These are phyloP conservation scores for Vireo griseus DNA, from an alignment of 2,797 vertebrate genomes.

Conservation along the genomic window DNA sequence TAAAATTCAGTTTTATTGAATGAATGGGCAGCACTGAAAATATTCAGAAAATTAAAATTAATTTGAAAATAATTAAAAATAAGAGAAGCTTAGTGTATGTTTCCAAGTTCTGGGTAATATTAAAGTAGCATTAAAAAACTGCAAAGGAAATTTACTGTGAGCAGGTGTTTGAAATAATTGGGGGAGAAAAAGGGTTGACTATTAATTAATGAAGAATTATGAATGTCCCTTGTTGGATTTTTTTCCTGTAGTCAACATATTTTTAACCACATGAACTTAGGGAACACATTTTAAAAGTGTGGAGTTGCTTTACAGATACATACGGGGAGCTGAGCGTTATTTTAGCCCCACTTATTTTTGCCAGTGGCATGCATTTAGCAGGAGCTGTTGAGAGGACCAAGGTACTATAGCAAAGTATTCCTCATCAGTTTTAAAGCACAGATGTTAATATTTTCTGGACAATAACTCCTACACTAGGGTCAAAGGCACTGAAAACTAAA, in stretches of 20 bases:
- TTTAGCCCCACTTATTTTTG: slow-evolving; percentile 5
- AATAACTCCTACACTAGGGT: background rate
- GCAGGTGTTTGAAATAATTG: slow-evolving; percentile 76
- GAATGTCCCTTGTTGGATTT: slow-evolving; percentile 45
- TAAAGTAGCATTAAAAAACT: slow-evolving; percentile 67
- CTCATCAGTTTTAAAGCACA: background rate
- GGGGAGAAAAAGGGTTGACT: slow-evolving; percentile 49
- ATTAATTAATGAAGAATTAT: slow-evolving; percentile 70
- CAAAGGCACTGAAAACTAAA: background rate
- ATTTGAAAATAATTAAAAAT: slow-evolving; percentile 80
- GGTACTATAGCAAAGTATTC: background rate
- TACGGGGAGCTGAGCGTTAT: slow-evolving; percentile 22
- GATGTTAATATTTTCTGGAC: background rate
- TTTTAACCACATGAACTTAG: slow-evolving; percentile 49
- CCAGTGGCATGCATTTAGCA: background rate
- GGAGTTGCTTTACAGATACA: slow-evolving; percentile 19
- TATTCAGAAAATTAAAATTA: slow-evolving; percentile 75
- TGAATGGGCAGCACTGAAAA: slow-evolving; percentile 62
- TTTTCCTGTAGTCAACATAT: slow-evolving; percentile 53
- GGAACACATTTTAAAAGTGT: slow-evolving; percentile 32
- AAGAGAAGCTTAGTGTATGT: slow-evolving; percentile 55
- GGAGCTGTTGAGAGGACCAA: background rate
- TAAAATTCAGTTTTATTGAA: slow-evolving; percentile 73
- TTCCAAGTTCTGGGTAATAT: slow-evolving; percentile 68
- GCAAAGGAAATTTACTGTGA: slow-evolving; percentile 72